These are phyloP conservation scores for Bos taurus DNA, from an alignment of 2,113 vertebrate species.

Conservation along the genomic window DNA sequence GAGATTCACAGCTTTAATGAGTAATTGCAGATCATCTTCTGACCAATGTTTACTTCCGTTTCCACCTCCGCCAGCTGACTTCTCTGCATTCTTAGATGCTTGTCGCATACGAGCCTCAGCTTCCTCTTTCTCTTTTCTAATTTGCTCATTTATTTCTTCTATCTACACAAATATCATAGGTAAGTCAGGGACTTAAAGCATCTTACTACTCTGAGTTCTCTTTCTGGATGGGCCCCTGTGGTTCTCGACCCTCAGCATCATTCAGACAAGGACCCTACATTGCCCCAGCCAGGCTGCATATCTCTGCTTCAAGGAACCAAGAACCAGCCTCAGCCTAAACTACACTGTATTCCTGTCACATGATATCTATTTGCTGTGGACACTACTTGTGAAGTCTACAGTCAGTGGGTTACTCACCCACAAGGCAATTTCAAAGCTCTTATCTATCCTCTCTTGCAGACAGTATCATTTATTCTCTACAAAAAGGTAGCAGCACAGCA, in stretches of 20 bases:
- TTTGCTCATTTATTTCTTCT: slow-evolving; percentile 92
- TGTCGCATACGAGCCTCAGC: slow-evolving; percentile 93
- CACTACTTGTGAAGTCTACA: not conserved
- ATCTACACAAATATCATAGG: slow-evolving; percentile 82
- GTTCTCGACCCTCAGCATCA: not conserved
- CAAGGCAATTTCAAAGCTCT: not conserved
- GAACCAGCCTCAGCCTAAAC: not conserved
- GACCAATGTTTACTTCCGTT: slow-evolving; percentile 92
- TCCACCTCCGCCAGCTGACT: slow-evolving; percentile 85
- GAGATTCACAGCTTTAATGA: slow-evolving; percentile 99
- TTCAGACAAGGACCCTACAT: not conserved
- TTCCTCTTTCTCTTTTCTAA: slow-evolving; percentile 91
- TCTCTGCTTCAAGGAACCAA: not conserved
- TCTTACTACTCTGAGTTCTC: not conserved
- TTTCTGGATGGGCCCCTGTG: not conserved
- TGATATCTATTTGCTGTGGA: not conserved
- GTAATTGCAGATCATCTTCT: slow-evolving; percentile 95
- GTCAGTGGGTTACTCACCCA: not conserved
- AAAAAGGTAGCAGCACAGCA: not conserved
- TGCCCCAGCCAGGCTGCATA: not conserved
- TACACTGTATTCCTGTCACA: not conserved
- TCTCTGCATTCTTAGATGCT: slow-evolving; percentile 87
- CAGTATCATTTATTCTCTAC: not conserved
- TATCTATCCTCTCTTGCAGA: not conserved
- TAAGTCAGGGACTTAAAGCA: slow-evolving; percentile 12